Evolutionary conservation across 2,797 vertebrate species (phyloP), one percentile per base, ranked within the genome.

Genomic region (Hylomyscus alleni): DNA sequence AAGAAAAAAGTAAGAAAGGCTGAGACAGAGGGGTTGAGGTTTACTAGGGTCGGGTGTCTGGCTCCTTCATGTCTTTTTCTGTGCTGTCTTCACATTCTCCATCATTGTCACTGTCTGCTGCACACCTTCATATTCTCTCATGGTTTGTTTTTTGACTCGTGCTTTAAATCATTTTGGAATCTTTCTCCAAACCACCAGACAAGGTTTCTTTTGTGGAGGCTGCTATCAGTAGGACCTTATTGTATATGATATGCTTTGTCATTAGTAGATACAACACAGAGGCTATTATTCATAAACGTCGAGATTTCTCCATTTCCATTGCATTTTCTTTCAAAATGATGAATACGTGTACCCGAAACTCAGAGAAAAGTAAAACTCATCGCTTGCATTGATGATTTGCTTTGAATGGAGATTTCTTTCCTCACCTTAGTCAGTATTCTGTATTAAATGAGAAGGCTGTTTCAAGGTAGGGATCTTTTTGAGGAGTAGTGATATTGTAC

Each of bases 401-500:
- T 95, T 80, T 80, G 95, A 77, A 91, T 88, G 94, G 81, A 60
- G 62, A 60, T 56, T 96, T 85, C 54, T 86, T 96, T 19, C 65
- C 60, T 60, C 0, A 58, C 93, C 2, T 94, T 86, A 24, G 10
- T 95, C 52, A 86, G 82, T 87, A 56, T 17, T 96, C 52, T 92
- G 69, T 60, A 75, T 75, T 44, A 72, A 90, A 92, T 89, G 75
- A 24, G 62, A 90, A 91, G 83, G 14, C 26, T 85, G 44, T 83
- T 94, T 92, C 44, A 84, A 80, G 92, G 31, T 81, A 92, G 37
- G 62, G 20, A 80, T 73, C 83, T 95, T 87, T 75, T 88, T 85
- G 54, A 97, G 22, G 19, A 92, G 19, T 92, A 47, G 58, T 37
- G 11, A 77, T 93, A 90, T 7, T 77, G 5, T 89, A n/a, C 0